Evolutionary conservation across 2,797 vertebrate species (phyloP), one percentile per base, ranked within the genome.

Genomic region (Brachyalestes nurse): DNA sequence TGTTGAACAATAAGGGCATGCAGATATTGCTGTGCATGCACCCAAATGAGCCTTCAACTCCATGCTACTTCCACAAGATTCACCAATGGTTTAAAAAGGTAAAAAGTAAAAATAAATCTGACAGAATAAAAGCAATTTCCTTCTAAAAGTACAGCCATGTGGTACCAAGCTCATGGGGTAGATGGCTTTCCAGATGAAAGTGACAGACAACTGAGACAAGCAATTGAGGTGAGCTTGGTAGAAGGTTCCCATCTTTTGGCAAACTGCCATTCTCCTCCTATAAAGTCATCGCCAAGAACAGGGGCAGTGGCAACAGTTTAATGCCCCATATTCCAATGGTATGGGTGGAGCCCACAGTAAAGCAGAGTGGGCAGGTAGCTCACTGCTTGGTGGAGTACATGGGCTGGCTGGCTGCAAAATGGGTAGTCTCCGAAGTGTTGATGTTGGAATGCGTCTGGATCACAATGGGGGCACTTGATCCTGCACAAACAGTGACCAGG

Each of bases 371-470:
- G 82, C 34, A 4, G 82, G 67, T 62, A 78, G 86, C 58, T 77
- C 86, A 80, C 82, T 88, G 51, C 60, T 61, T 85, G 75, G 86
- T 75, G 9, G 80, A 55, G 74, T 88, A 84, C 58, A 72, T 28
- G 82, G 87, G 73, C 77, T 80, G 89, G 91, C 86, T 89, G 87
- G 85, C 67, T 83, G 78, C 70, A 81, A 88, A 86, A 89, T 91
- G 90, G 86, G 82, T 86, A 81, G 83, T 85, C 86, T 90, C 88
- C 23, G 88, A 84, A 85, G 82, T 53, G 84, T 80, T 86, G 87
- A 88, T 83, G 78, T 87, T 88, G 73, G 83, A 85, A 89, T 88
- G 91, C 75, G 88, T 91, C 88, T 89, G 91, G 90, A 88, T 92
- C 87, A 82, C 85, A 72, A 89, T 65, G 19, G 88, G 88, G 86